Evolutionary conservation across 2,888 invertebrate species (phyloP), one percentile per base, ranked within the genome.

Genomic region (Heliconius sara): DNA sequence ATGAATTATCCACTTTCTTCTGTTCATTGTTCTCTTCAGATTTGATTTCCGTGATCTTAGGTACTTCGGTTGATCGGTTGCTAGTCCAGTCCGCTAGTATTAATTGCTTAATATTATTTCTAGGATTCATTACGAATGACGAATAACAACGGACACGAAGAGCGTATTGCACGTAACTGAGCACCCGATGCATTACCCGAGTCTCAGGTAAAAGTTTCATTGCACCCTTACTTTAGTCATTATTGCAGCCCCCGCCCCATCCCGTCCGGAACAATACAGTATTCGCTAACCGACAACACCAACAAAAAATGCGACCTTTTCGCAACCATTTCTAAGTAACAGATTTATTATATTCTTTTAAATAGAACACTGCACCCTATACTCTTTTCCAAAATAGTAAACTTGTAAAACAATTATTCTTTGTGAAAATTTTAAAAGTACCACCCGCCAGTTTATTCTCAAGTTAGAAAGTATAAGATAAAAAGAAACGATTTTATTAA

Each of bases 161-260:
- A 76, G 79, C 34, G 73, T 78, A 77, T 80, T 57, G 67, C 70
- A 76, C 60, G 80, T 77, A 66, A 82, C 82, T 84, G 63, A 80
- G 52, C 74, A 80, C 80, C 80, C 76, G 34, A 60, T 82, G 82
- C 77, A 81, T 82, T 82, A 81, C 80, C 65, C 79, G 78, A 63
- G 57, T 10, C 79, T 80, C 94, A 94, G 94, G 93, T 93, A 94
- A 92, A 92, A 92, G 88, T 92, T 92, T 87, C 89, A 92, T 93
- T 93, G 88, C 90, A 91, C 93, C 93, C 92, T 91, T 89, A 90
- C 88, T 91, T 89, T 88, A 90, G 87, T 89, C 89, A 91, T 89
- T 90, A 89, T 90, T 86, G 83, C 86, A 89, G 84, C 91, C 93
- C 91, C 91, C 90, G 90, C 88, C 89, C 86, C 83, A 82, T 80